Percentiles rank a stretch among this genome's conserved stretches.
Conservation (phyloP, 2,888 invertebrate species). For the Antheraea assamensis region DNA sequence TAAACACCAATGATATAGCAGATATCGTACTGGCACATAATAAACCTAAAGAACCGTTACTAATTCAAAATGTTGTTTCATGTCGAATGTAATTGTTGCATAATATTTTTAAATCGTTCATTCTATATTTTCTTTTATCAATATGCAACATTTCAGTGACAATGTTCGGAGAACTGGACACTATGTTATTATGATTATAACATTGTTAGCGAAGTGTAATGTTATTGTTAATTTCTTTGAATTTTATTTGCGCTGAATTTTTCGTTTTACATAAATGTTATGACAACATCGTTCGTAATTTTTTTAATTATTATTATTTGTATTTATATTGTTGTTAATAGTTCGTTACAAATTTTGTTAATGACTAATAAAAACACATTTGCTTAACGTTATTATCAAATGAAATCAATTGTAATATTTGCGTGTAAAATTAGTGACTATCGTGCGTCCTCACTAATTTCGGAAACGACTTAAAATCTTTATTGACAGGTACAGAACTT, state of each 20-base stretch:
- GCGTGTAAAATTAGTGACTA: no score
- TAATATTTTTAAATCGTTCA: not conserved
- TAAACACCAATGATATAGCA: no score
- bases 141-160: not conserved
- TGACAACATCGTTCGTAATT: not conserved
- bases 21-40: no score
- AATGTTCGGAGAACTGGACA: slow-evolving; percentile 22
- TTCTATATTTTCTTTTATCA: slow-evolving; percentile 1
- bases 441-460: no score
- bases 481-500: no score
- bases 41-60: not conserved
- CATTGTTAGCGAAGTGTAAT: slow-evolving; percentile 28
- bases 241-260: slow-evolving; percentile 31
- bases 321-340: not conserved
- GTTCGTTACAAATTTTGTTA: not conserved
- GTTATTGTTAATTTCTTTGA: slow-evolving; percentile 43
- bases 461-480: no score
- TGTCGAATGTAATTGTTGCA: not conserved
- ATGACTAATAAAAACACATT: not conserved
- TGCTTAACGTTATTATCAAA: no score
- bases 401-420: no score
- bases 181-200: slow-evolving; percentile 21
- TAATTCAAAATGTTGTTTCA: not conserved
- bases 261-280: slow-evolving; percentile 13
- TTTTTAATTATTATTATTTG: not conserved